Evolutionary conservation across 2,113 vertebrate genomes (phyloP).

Genomic region (Apus apus): DNA sequence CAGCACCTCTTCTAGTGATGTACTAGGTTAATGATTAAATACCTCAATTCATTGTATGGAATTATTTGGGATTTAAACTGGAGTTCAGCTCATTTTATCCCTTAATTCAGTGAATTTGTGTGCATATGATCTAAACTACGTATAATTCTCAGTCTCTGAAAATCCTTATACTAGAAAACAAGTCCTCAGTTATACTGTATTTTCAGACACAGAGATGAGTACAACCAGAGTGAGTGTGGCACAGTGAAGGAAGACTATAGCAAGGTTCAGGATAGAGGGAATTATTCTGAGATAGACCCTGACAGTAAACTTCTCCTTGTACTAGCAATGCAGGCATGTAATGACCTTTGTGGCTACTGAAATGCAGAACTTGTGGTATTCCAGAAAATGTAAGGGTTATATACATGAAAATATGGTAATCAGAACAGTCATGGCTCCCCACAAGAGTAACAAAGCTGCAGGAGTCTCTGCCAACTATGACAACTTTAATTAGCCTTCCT

Average conservation of each 20-base stretch:
- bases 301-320: neutral
- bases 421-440: neutral
- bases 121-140: neutral
- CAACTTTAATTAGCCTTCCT: constrained; percentile 32
- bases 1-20: neutral
- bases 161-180: neutral
- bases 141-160: neutral
- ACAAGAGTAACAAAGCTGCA: constrained; percentile 33
- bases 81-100: neutral
- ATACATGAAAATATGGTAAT: constrained; percentile 10
- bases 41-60: neutral
- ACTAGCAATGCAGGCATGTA: neutral
- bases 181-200: neutral
- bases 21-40: neutral
- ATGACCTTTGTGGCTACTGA: neutral
- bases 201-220: neutral
- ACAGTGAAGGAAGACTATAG: neutral
- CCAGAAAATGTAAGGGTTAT: neutral
- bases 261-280: neutral
- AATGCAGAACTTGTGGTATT: neutral
- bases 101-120: neutral
- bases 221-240: neutral
- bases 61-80: neutral
- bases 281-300: neutral
- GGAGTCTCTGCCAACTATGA: constrained; percentile 12